Conservation (phyloP, 64 coral and sea anemone genomes). For the Stylophora pistillata region DNA sequence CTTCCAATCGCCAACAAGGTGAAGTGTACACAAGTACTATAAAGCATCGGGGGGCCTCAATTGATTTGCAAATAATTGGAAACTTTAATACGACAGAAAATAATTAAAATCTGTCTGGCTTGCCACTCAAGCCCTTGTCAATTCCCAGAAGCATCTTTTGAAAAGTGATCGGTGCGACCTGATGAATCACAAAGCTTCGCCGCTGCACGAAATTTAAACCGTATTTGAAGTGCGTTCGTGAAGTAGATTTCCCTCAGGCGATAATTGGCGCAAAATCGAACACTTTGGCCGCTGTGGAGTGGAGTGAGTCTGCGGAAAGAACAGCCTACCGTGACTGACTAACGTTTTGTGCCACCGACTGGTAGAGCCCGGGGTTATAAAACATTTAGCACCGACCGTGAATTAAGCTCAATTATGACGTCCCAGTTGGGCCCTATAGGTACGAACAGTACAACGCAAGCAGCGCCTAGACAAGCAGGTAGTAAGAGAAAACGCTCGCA, state of each 20-base stretch:
- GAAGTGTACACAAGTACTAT: constrained; percentile 93
- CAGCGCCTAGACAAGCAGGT: constrained; percentile 56
- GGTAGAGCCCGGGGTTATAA: constrained; percentile 95
- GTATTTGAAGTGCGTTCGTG: constrained; percentile 57
- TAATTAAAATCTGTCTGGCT: constrained; percentile 99
- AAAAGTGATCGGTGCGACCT: constrained; percentile 92
- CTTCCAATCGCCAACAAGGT: constrained; percentile 91
- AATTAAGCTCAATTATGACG: constrained; percentile 99
- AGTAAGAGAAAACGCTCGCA: constrained; percentile 89
- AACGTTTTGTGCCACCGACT: constrained; percentile 94
- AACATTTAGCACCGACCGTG: constrained; percentile 96
- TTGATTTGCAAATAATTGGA: constrained; percentile 99
- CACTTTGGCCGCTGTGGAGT: constrained; percentile 71
- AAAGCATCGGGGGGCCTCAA: constrained; percentile 93
- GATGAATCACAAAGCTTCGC: constrained; percentile 69
- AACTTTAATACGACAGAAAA: constrained; percentile 99
- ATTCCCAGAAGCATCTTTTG: constrained; percentile 95
- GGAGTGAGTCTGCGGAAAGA: constrained; percentile 73
- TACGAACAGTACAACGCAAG: constrained; percentile 73
- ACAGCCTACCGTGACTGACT: constrained; percentile 77
- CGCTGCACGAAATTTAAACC: constrained; percentile 98
- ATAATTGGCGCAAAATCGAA: constrained; percentile 75
- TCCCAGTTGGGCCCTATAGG: constrained; percentile 92
- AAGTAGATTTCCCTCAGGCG: constrained; percentile 82
- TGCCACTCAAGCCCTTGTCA: constrained; percentile 98